Percentiles rank a stretch among this genome's conserved stretches.
Evolutionary conservation across 2,797 vertebrate species (phyloP).

Genomic region (Gastrophryne carolinensis): DNA sequence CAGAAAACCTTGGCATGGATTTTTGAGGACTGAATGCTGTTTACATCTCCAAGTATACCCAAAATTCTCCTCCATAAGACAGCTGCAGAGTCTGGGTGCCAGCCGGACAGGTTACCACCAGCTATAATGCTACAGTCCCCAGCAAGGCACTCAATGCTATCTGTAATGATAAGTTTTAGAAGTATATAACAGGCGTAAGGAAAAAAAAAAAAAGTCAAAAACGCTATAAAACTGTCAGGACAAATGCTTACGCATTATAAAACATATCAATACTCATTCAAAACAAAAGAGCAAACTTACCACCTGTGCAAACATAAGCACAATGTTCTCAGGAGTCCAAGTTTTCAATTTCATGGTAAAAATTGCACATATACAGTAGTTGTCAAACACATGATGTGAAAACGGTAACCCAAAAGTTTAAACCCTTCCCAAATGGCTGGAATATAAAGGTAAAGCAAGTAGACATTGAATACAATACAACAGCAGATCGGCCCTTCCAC

Average conservation of each 20-base stretch:
- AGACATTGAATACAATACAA: too few species aligned
- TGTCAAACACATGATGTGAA: too few species aligned
- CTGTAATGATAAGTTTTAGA: conserved; percentile 65
- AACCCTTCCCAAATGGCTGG: too few species aligned
- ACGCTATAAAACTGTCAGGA: neutral
- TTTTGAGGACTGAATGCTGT: conserved; percentile 87
- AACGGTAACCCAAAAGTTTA: too few species aligned
- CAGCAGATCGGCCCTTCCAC: too few species aligned
- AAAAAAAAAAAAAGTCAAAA: neutral
- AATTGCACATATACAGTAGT: too few species aligned
- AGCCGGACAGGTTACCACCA: conserved; percentile 89
- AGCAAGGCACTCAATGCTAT: conserved; percentile 90
- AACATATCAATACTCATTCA: neutral
- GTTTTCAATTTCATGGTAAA: too few species aligned
- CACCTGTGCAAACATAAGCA: neutral
- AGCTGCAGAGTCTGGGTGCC: conserved; percentile 94
- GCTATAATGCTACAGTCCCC: conserved; percentile 96
- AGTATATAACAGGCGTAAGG: neutral
- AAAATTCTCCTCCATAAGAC: conserved; percentile 94
- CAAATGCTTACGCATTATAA: neutral
- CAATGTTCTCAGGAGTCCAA: neutral
- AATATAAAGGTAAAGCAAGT: too few species aligned
- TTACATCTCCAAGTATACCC: conserved; percentile 95
- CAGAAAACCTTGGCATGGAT: conserved; percentile 92
- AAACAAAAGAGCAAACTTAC: neutral